Evolutionary conservation across 1,140 invertebrate species (phyloP), one percentile per base, ranked within the genome.

Genomic region (Meloidogyne hapla): DNA sequence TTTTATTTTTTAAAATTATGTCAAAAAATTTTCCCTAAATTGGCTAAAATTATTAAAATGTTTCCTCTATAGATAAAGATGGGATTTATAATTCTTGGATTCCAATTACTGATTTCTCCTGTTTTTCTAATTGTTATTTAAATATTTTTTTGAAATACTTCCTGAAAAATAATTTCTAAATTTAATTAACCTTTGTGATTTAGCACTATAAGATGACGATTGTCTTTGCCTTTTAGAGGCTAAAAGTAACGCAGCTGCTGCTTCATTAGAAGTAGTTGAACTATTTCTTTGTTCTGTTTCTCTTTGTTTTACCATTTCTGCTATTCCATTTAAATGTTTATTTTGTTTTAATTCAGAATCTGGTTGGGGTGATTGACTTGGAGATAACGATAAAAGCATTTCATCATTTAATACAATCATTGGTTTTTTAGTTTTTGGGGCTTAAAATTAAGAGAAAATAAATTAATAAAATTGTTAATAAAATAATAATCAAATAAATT

Each of bases 381-480:
- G 56, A n/a, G 48, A 56, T 56, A 56, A 56, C 1, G 48, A 13
- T 56, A n/a, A n/a, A n/a, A 56, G 18, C 23, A 79, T 26, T 38
- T 85, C 78, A 56, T 83, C 81, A 56, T 72, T 83, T 75, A 83
- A 85, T 33, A 83, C 75, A 74, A 83, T 83, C 66, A 70, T 82
- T 21, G 81, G 81, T 71, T 83, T 83, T 40, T 70, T 73, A 15
- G 62, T 69, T 79, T 65, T 62, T 63, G 66, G 42, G 0, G 26
- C 69, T 70, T 10, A 42, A 45, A 10, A 18, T 61, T 70, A 9
- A 26, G 45, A 40, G 12, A 69, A 26, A n/a, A 18, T 18, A 61
- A 71, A 61, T 26, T 13, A 48, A 61, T 71, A 62, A 71, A 71
- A 21, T 18, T 33, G 15, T 12, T 10, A 65, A 10, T 33, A 65